Percentiles rank a stretch among this genome's conserved stretches.
These are phyloP conservation scores for Ifrita kowaldi DNA, from an alignment of 2,113 vertebrate species.

Conservation along the genomic window DNA sequence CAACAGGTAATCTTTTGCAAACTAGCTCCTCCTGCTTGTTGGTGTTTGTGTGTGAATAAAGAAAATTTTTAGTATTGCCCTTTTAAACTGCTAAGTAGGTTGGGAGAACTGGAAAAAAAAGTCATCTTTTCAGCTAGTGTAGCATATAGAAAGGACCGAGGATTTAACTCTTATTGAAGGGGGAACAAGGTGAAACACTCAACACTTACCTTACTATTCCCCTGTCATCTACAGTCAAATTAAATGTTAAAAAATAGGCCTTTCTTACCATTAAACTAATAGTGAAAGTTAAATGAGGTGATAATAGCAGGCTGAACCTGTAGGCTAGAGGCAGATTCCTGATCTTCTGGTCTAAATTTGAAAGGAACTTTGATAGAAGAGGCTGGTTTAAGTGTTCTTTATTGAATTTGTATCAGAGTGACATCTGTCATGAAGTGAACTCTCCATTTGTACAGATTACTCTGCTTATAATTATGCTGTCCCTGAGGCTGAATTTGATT, in stretches of 20 bases:
- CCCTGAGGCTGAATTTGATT: not conserved
- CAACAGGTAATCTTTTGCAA: slow-evolving; percentile 83
- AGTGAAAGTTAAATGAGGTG: not conserved
- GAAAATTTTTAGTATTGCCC: not conserved
- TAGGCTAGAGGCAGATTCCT: not conserved
- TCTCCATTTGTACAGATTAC: not conserved
- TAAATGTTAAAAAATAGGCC: not conserved
- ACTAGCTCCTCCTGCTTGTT: not conserved
- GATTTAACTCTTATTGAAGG: not conserved
- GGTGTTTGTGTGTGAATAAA: not conserved
- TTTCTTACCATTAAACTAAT: not conserved
- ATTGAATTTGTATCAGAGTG: not conserved
- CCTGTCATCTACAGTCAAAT: not conserved
- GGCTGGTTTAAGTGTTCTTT: not conserved
- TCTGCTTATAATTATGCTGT: not conserved
- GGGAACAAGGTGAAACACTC: not conserved
- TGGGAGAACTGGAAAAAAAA: not conserved
- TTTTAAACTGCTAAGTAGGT: not conserved
- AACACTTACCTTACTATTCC: not conserved
- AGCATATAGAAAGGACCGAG: not conserved
- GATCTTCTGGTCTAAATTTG: not conserved
- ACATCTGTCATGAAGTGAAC: not conserved
- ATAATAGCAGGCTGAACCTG: not conserved
- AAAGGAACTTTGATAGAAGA: not conserved
- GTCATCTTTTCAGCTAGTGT: not conserved